These are phyloP conservation scores for Nycteola revayana DNA, from an alignment of 2,888 invertebrate species.

Conservation along the genomic window DNA sequence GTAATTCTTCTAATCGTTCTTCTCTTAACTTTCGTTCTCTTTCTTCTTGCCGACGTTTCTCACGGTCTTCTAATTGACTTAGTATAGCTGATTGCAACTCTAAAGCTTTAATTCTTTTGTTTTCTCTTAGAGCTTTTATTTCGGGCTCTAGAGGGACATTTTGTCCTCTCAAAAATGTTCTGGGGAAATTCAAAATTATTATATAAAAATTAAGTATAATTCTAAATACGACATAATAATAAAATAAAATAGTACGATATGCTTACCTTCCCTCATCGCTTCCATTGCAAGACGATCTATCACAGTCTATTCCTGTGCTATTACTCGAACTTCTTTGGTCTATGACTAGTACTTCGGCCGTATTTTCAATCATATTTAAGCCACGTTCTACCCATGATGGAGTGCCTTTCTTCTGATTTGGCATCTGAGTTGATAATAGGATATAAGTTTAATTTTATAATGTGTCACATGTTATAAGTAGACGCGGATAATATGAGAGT, in stretches of 20 bases:
- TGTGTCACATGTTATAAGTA: too few species aligned
- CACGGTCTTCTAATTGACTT: constrained; percentile 92
- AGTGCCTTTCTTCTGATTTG: constrained; percentile 74
- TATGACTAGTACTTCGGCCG: constrained; percentile 80
- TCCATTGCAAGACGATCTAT: constrained; percentile 70
- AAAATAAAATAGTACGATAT: background rate
- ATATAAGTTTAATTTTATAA: too few species aligned
- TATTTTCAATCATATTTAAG: constrained; percentile 76
- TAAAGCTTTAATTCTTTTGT: constrained; percentile 90
- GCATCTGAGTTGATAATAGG: constrained; percentile 54
- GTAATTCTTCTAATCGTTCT: constrained; percentile 90
- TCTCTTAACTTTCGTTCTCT: constrained; percentile 87
- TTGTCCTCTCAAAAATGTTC: constrained; percentile 91
- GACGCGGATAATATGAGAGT: too few species aligned
- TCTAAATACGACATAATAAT: too few species aligned
- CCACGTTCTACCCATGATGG: constrained; percentile 83
- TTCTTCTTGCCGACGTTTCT: constrained; percentile 88
- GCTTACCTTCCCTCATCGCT: constrained; percentile 73
- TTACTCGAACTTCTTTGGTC: constrained; percentile 78
- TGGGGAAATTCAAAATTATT: constrained; percentile 31
- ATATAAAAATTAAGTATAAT: background rate
- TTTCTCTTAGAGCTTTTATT: constrained; percentile 90
- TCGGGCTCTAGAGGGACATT: constrained; percentile 91
- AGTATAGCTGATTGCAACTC: constrained; percentile 94
- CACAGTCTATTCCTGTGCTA: constrained; percentile 67